Evolutionary conservation across 2,888 invertebrate species (phyloP), one percentile per base, ranked within the genome.

Genomic region (Liodrosophila aerea): DNA sequence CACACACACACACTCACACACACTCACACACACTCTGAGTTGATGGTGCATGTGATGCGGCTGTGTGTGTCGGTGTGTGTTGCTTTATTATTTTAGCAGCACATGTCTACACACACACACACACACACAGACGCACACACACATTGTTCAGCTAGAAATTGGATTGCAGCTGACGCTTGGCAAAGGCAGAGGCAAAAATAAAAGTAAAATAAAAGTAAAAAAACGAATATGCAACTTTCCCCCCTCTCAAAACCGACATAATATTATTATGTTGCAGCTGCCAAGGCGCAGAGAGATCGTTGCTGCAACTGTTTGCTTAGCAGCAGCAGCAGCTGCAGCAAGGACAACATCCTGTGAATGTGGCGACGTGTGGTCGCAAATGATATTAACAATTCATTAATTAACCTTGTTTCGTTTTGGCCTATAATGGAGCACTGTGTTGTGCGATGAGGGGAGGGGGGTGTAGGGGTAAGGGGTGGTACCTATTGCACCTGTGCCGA

Each of bases 311-410:
- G 77, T 77, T 81, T 77, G 82, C 62, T 57, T 63, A 71, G 58
- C 40, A 60, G 46, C 4, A 15, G 49, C 29, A 41, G 34, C 16
- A 27, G 44, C 43, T 49, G 50, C 45, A 40, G 53, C 5, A 57
- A 52, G 66, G 49, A 65, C 56, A 65, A 49, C 43, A 41, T 54
- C 60, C 57, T 62, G 51, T 68, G 58, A 58, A 63, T 84, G 85
- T 73, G 85, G 65, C 69, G 69, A 83, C 70, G 82, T 84, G 86
- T 86, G 82, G 80, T 73, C 80, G 73, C 86, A 83, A 86, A 86
- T 78, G 69, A 76, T 86, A 85, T 84, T 85, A 84, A 84, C 74
- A 84, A 86, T 84, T 84, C 83, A 84, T 86, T 84, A 86, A 84
- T 84, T 84, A 86, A 84, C 86, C 83, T 85, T 77, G 74, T 85